Percentiles rank a stretch among this genome's conserved stretches.
phyloP scores from a whole-genome alignment of 23 tunicate species.

The Halocynthia roretzi region DNA sequence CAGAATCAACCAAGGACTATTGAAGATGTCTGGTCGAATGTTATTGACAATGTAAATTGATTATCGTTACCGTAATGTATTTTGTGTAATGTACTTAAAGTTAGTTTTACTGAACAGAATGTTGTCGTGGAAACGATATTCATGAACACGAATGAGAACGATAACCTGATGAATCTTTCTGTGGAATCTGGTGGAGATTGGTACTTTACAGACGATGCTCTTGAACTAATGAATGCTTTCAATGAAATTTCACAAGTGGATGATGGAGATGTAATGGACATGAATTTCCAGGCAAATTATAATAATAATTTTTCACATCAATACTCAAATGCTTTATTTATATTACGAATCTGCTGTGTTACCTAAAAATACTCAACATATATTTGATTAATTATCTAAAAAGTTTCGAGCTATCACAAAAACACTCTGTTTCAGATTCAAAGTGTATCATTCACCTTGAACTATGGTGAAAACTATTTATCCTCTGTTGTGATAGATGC shows the following conservation, averaged over 20 bases:
- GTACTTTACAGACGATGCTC: neutral
- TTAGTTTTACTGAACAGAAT: neutral
- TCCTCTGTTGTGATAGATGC: constrained; percentile 36
- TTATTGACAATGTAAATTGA: neutral
- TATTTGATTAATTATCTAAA: neutral
- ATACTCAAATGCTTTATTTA: neutral
- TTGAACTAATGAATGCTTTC: constrained; percentile 16
- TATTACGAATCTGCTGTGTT: no score
- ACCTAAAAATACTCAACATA: no score
- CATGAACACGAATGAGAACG: neutral
- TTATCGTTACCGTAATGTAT: neutral
- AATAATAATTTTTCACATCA: neutral
- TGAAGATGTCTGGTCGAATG: neutral
- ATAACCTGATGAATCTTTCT: neutral
- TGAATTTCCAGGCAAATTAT: constrained; percentile 23
- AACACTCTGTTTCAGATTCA: neutral
- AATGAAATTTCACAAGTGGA: constrained; percentile 18
- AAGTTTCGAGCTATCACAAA: no score
- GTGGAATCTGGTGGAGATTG: constrained; percentile 4
- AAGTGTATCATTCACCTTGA: constrained; percentile 2
- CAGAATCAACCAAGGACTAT: neutral
- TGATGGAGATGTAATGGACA: constrained; percentile 26
- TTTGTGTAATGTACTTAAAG: neutral
- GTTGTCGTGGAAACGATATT: neutral
- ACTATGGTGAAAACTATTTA: neutral